Conservation (phyloP, 2,888 invertebrate genomes). For the Polia nebulosa region DNA sequence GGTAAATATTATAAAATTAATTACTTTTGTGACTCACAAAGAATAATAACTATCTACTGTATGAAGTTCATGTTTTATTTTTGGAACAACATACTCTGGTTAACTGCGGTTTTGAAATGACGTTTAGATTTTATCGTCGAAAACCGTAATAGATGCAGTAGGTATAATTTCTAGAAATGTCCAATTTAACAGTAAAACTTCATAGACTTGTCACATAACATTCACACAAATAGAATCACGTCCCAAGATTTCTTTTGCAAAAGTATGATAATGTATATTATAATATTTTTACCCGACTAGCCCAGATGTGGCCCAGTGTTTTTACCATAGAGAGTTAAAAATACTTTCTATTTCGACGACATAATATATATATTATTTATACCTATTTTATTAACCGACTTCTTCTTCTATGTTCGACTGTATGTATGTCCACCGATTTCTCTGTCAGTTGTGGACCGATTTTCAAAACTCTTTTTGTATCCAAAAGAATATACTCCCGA, state of each 20-base stretch:
- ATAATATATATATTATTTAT: too few species aligned
- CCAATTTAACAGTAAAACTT: background rate
- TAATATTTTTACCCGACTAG: too few species aligned
- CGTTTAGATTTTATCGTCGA: background rate
- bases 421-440: too few species aligned
- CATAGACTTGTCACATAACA: background rate
- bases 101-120: background rate
- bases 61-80: background rate
- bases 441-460: too few species aligned
- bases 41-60: background rate
- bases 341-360: background rate
- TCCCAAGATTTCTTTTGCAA: conserved; percentile 16
- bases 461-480: too few species aligned
- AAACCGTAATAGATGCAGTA: background rate
- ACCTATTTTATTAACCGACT: too few species aligned
- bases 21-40: conserved; percentile 11
- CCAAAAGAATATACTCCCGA: too few species aligned
- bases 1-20: background rate
- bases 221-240: background rate
- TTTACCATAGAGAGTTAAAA: background rate
- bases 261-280: too few species aligned
- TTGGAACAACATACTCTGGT: background rate
- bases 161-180: conserved; percentile 7
- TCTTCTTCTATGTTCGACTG: too few species aligned
- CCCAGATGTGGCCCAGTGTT: too few species aligned